A percentile compares a stretch with the other conserved stretches of the same genome.
These are phyloP conservation scores for Brachyptera putata DNA, from an alignment of 2,888 invertebrate species.

Conservation along the genomic window DNA sequence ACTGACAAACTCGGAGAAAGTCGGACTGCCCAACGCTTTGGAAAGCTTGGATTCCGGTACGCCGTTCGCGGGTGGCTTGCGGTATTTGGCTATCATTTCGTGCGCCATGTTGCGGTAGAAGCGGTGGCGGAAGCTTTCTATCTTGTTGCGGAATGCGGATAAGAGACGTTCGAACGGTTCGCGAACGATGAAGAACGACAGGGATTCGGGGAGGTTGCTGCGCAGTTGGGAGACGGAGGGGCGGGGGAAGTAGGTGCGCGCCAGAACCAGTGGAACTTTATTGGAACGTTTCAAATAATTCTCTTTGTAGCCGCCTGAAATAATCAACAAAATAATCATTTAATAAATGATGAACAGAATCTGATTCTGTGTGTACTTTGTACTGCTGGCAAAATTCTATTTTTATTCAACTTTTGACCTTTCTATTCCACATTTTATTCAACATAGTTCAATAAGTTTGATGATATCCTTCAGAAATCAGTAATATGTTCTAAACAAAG, in stretches of 20 bases:
- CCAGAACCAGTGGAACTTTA: conserved; percentile 31
- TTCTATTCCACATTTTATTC: too few species aligned
- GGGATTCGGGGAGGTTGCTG: conserved; percentile 29
- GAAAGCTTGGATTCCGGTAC: background rate
- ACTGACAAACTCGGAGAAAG: conserved; percentile 40
- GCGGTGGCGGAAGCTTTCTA: conserved; percentile 30
- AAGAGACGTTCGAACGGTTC: conserved; percentile 35
- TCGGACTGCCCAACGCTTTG: conserved; percentile 48
- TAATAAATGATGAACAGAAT: too few species aligned
- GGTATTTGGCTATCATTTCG: conserved; percentile 26
- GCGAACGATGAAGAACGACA: conserved; percentile 34
- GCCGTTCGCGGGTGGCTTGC: background rate
- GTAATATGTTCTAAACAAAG: too few species aligned
- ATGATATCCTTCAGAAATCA: too few species aligned
- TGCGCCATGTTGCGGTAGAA: conserved; percentile 32
- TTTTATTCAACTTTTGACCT: too few species aligned
- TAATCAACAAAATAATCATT: background rate
- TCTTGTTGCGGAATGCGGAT: conserved; percentile 34
- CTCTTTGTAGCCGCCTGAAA: conserved; percentile 33
- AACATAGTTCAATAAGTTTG: too few species aligned
- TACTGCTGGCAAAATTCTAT: too few species aligned
- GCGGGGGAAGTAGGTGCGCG: conserved; percentile 32
- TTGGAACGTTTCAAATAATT: conserved; percentile 27
- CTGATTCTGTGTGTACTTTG: too few species aligned
- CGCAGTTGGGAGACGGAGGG: conserved; percentile 30